Evolutionary conservation across 2,888 invertebrate species (phyloP).

Genomic region (Chorisops tibialis): DNA sequence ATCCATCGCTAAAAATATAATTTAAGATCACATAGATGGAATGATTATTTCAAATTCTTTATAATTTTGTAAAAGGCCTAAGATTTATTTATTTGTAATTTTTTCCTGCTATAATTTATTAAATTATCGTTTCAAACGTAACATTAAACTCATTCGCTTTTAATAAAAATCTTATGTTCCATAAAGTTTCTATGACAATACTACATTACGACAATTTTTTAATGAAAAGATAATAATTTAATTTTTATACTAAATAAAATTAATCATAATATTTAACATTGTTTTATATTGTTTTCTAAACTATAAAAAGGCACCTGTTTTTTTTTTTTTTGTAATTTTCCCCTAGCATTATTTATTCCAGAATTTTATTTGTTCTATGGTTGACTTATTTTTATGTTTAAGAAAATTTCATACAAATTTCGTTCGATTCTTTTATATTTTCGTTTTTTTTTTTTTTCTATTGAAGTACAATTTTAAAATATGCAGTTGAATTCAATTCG

Average conservation of each 20-base stretch:
- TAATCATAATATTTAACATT: background rate
- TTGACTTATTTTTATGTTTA: no score
- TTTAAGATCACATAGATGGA: constrained; percentile 19
- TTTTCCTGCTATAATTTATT: background rate
- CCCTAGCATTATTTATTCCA: background rate
- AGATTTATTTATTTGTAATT: background rate
- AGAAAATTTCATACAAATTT: background rate
- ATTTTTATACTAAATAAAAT: background rate
- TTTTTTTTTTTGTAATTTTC: constrained; percentile 14
- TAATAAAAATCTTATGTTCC: no score
- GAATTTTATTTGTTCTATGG: no score
- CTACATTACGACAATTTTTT: background rate
- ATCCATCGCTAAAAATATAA: constrained; percentile 3
- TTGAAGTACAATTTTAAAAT: background rate
- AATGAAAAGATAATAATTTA: background rate
- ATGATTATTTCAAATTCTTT: constrained; percentile 8
- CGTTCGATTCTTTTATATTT: background rate
- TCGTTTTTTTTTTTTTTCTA: background rate
- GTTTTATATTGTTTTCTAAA: constrained; percentile 2
- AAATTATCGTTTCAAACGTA: no score
- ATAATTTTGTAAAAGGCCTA: constrained; percentile 15
- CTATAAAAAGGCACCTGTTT: constrained; percentile 20
- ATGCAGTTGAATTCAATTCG: background rate
- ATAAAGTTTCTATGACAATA: no score
- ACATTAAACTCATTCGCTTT: no score